These are phyloP conservation scores for Lepilemur ruficaudatus DNA, from an alignment of 2,797 vertebrate species.

Conservation along the genomic window DNA sequence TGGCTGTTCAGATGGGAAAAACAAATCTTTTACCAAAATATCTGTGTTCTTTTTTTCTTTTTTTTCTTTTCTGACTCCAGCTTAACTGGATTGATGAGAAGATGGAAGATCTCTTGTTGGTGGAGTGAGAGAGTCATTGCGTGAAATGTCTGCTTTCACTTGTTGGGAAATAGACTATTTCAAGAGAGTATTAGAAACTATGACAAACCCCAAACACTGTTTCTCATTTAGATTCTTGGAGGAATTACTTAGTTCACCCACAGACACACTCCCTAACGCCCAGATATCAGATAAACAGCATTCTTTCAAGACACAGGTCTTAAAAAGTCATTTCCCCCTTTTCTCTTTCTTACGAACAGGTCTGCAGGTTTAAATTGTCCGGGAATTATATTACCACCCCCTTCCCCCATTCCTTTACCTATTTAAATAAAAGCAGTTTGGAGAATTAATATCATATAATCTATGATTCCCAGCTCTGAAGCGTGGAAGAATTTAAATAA, in stretches of 20 bases:
- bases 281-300: neutral
- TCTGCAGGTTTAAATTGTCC: neutral
- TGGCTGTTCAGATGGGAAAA: neutral
- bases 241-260: neutral
- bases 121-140: neutral
- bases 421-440: neutral
- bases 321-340: neutral
- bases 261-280: neutral
- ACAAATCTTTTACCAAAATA: neutral
- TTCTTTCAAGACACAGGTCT: neutral
- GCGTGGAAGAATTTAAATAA: conserved; percentile 38
- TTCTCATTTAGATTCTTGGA: neutral
- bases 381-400: neutral
- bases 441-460: conserved; percentile 7
- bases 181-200: neutral
- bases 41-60: neutral
- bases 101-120: neutral
- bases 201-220: neutral
- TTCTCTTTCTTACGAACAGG: neutral
- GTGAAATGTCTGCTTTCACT: neutral
- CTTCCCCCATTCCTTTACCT: neutral
- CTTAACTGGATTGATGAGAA: neutral
- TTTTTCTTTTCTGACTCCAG: neutral
- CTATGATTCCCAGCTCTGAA: conserved; percentile 10
- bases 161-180: neutral